Evolutionary conservation across 2,797 vertebrate genomes (phyloP).

Genomic region (Hippopotamyrus pictus): DNA sequence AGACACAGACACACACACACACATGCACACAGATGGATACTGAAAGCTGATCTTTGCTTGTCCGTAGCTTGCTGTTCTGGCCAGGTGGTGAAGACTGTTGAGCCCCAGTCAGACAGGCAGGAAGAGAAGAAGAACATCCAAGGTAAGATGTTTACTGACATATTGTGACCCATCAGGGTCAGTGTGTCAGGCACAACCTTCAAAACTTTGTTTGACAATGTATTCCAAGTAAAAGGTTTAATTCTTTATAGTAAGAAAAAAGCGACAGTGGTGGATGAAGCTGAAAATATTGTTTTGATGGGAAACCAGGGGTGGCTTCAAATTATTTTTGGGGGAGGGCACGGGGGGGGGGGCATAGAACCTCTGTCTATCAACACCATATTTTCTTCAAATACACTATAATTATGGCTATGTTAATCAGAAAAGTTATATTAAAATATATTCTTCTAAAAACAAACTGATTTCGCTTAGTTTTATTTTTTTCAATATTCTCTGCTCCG

Average conservation of each 20-base stretch:
- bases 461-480: not conserved
- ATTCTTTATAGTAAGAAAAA: not conserved
- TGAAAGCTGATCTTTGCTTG: not conserved
- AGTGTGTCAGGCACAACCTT: not conserved
- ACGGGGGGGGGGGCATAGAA: not conserved
- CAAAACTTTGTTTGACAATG: not conserved
- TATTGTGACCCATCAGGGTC: not conserved
- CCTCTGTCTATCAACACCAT: not conserved
- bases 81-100: slow-evolving; percentile 81
- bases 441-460: not conserved
- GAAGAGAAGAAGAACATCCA: slow-evolving; percentile 91
- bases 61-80: slow-evolving; percentile 82
- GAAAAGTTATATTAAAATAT: not conserved
- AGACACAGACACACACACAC: not conserved
- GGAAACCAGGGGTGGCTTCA: not conserved
- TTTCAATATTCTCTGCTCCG: not conserved
- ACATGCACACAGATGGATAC: not conserved
- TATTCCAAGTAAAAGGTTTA: not conserved
- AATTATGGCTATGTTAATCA: not conserved
- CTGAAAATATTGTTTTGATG: not conserved
- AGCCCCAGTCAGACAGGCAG: slow-evolving; percentile 76
- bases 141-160: slow-evolving; percentile 59
- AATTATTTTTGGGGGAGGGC: not conserved
- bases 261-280: not conserved
- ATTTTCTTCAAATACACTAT: not conserved